Evolutionary conservation across 2,888 invertebrate genomes (phyloP).

Genomic region (Hyppa rectilinea): DNA sequence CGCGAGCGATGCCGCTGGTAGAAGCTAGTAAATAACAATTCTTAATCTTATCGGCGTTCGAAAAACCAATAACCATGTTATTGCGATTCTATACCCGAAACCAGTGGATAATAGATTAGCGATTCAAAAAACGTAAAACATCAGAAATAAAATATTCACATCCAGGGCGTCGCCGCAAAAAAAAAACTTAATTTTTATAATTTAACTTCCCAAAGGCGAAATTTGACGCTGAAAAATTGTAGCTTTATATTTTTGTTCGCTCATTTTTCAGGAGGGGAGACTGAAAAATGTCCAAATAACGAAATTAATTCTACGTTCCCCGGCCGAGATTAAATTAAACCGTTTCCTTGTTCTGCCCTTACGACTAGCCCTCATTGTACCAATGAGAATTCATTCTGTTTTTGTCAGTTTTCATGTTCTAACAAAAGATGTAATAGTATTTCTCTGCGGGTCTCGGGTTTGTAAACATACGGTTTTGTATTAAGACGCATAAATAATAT

Average conservation of each 20-base stretch:
- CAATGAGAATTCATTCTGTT: slow-evolving; percentile 71
- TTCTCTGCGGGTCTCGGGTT: slow-evolving; percentile 55
- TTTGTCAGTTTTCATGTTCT: slow-evolving; percentile 74
- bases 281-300: slow-evolving; percentile 75
- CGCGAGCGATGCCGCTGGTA: no score
- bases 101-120: slow-evolving; percentile 27
- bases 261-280: slow-evolving; percentile 63
- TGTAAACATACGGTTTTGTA: slow-evolving; percentile 54
- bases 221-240: slow-evolving; percentile 67
- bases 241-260: slow-evolving; percentile 69
- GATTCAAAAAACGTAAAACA: slow-evolving; percentile 50
- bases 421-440: slow-evolving; percentile 74
- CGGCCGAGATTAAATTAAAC: slow-evolving; percentile 80
- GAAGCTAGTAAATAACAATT: slow-evolving; percentile 30
- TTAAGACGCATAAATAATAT: no score
- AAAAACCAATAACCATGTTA: slow-evolving; percentile 45
- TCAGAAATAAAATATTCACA: slow-evolving; percentile 62
- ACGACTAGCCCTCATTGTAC: slow-evolving; percentile 69
- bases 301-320: slow-evolving; percentile 76
- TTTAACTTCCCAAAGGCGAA: slow-evolving; percentile 65
- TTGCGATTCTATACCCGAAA: slow-evolving; percentile 12
- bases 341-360: slow-evolving; percentile 71
- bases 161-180: slow-evolving; percentile 34
- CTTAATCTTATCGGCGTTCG: slow-evolving; percentile 4
- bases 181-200: slow-evolving; percentile 60